These are phyloP conservation scores for Neocrepidodera transversa DNA, from an alignment of 2,888 invertebrate genomes.

Conservation along the genomic window DNA sequence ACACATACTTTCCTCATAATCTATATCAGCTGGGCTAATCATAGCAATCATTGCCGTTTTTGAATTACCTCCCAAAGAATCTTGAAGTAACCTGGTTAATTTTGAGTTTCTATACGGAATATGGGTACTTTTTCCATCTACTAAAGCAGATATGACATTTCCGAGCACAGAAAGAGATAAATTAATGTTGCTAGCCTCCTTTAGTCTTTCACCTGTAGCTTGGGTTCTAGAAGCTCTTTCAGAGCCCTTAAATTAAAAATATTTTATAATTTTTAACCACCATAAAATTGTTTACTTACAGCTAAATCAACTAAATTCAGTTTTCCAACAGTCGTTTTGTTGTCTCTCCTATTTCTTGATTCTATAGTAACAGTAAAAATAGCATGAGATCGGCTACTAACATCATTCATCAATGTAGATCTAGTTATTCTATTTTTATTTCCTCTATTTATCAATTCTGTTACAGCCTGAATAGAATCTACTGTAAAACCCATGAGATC, in stretches of 20 bases:
- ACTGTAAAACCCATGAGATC: constrained; percentile 98
- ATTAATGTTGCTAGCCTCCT: constrained; percentile 98
- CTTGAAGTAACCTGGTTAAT: constrained; percentile 91
- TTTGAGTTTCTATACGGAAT: constrained; percentile 99
- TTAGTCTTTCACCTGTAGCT: constrained; percentile 88
- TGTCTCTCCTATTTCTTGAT: constrained; percentile 86
- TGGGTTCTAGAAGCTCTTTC: constrained; percentile 98
- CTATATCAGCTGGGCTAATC: constrained; percentile 94
- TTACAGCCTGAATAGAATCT: constrained; percentile 66
- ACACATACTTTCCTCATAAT: constrained; percentile 97
- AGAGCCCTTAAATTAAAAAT: constrained; percentile 74
- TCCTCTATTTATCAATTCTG: constrained; percentile 76
- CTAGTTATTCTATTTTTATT: constrained; percentile 92
- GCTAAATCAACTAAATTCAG: constrained; percentile 97
- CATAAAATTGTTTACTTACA: constrained; percentile 63
- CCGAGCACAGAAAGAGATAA: constrained; percentile 95
- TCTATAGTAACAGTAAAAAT: constrained; percentile 98
- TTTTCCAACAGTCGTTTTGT: constrained; percentile 92
- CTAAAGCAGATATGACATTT: constrained; percentile 97
- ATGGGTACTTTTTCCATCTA: constrained; percentile 96
- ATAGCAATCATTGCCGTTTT: constrained; percentile 97
- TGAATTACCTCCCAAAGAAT: constrained; percentile 96
- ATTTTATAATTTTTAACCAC: background rate
- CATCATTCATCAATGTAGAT: constrained; percentile 97
- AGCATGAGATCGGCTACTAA: constrained; percentile 96